Evolutionary conservation across 2,113 vertebrate species (phyloP).

Genomic region (Chinchilla lanigera): DNA sequence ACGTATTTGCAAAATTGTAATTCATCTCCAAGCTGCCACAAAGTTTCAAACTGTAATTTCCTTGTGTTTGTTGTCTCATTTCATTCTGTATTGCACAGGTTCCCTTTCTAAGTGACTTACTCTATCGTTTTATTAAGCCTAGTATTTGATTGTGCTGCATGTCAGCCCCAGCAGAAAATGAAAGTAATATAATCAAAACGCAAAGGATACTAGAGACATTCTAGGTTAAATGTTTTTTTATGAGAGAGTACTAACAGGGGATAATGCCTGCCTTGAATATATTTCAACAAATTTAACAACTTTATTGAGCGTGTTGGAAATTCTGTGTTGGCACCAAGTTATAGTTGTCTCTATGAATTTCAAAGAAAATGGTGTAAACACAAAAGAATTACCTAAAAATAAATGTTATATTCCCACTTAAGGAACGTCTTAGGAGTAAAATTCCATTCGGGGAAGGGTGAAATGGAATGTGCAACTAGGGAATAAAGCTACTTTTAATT

Average conservation of each 20-base stretch:
- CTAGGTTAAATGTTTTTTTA: conserved; percentile 31
- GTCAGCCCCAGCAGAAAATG: background rate
- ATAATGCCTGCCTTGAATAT: background rate
- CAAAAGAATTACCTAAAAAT: conserved; percentile 69
- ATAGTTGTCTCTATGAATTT: conserved; percentile 52
- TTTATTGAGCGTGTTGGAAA: conserved; percentile 41
- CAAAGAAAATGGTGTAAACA: conserved; percentile 64
- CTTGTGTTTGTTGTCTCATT: background rate
- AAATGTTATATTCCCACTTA: conserved; percentile 65
- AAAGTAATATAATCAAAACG: background rate
- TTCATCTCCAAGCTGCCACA: background rate
- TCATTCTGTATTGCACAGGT: background rate
- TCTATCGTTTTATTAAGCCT: background rate
- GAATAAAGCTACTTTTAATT: conserved; percentile 75
- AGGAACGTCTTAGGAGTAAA: conserved; percentile 58
- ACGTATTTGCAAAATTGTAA: background rate
- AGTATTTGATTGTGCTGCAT: background rate
- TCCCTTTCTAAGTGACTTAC: background rate
- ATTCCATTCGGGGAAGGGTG: conserved; percentile 62
- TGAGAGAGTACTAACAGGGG: background rate
- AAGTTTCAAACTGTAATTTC: background rate
- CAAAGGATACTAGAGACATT: background rate
- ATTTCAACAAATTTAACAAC: conserved; percentile 54
- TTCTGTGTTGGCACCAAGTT: conserved; percentile 53
- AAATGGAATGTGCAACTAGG: conserved; percentile 60